Evolutionary conservation across 1,140 invertebrate genomes (phyloP).

Genomic region (Aplysia californica): DNA sequence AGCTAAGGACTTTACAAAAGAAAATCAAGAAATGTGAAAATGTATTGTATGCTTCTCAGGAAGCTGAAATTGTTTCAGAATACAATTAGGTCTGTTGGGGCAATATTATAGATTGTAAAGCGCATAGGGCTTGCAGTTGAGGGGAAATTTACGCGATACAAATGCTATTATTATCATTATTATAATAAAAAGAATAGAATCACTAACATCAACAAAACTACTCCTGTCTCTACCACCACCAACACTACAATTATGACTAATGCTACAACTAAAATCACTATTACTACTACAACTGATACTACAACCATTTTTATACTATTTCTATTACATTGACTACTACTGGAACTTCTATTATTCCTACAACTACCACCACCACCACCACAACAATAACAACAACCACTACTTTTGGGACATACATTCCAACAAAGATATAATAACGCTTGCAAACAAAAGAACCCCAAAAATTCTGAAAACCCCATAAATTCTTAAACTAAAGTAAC

Average conservation of each 20-base stretch:
- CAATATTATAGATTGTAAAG: no score
- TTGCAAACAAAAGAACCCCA: no score
- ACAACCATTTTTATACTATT: not conserved
- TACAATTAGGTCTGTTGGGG: no score
- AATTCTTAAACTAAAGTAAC: not conserved
- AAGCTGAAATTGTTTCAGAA: no score
- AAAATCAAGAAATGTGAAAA: no score
- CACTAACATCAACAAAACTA: not conserved
- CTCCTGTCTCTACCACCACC: not conserved
- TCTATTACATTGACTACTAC: conserved; percentile 9
- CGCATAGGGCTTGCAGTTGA: no score
- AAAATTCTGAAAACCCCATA: not conserved
- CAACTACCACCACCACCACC: conserved; percentile 16
- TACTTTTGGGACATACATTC: not conserved
- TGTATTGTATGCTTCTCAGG: no score
- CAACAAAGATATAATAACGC: no score
- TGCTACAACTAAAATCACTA: not conserved
- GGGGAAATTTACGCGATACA: not conserved
- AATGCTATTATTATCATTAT: not conserved
- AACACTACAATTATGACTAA: not conserved
- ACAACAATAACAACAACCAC: not conserved
- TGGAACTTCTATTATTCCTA: conserved; percentile 15
- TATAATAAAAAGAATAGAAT: not conserved
- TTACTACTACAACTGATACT: not conserved
- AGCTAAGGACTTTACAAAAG: no score